phyloP scores from a whole-genome alignment of 2,797 vertebrate genomes.

The Pteropus rufus region DNA sequence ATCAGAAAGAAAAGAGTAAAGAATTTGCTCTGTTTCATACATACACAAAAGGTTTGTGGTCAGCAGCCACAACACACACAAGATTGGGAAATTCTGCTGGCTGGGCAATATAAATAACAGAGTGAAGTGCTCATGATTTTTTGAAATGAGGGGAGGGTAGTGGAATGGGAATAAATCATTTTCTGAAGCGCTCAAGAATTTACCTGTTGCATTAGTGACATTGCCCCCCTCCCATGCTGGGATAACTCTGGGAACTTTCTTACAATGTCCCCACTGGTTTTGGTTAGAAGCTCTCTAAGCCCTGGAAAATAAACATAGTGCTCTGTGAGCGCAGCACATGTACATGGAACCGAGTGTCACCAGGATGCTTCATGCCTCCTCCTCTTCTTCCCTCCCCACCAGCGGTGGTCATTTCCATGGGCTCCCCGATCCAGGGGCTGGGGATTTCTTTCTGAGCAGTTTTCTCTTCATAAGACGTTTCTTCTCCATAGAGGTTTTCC shows the following conservation, averaged over 20 bases:
- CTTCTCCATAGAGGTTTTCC: slow-evolving; percentile 40
- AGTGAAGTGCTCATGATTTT: not conserved
- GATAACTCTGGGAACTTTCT: not conserved
- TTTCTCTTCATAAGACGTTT: slow-evolving; percentile 54
- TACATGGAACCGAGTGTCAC: not conserved
- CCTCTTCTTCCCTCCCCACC: slow-evolving; percentile 56
- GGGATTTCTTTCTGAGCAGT: slow-evolving; percentile 25
- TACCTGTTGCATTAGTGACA: not conserved
- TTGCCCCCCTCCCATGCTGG: not conserved
- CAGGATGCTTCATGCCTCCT: not conserved
- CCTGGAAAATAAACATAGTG: not conserved
- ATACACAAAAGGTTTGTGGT: slow-evolving; percentile 51
- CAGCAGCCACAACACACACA: slow-evolving; percentile 48
- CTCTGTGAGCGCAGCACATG: not conserved
- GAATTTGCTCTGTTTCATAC: slow-evolving; percentile 78
- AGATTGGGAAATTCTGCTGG: slow-evolving; percentile 40
- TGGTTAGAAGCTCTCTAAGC: not conserved
- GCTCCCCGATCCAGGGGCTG: slow-evolving; percentile 35
- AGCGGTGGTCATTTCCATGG: not conserved
- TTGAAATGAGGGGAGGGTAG: not conserved
- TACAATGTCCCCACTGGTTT: not conserved
- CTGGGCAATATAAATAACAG: not conserved
- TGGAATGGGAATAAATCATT: not conserved
- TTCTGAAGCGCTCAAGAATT: not conserved
- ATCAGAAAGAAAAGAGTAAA: slow-evolving; percentile 83